These are phyloP conservation scores for Mamestra brassicae DNA, from an alignment of 2,888 invertebrate genomes.

Conservation along the genomic window DNA sequence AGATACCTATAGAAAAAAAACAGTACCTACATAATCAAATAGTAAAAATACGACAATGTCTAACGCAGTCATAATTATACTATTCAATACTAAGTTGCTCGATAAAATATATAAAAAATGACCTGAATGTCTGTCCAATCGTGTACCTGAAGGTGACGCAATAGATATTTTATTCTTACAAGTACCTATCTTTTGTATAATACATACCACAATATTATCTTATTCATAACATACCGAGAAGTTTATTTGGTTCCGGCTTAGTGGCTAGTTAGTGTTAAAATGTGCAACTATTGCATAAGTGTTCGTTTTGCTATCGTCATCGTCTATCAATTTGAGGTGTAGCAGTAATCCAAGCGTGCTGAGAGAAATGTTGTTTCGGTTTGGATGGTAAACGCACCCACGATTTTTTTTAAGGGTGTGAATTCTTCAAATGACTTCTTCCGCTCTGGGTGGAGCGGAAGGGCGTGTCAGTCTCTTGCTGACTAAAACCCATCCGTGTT, in stretches of 20 bases:
- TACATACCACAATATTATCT: conserved; percentile 10
- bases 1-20: no score
- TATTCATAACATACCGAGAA: conserved; percentile 9
- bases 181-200: conserved; percentile 34
- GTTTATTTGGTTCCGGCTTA: conserved; percentile 10
- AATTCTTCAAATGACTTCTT: no score
- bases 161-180: conserved; percentile 24
- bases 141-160: conserved; percentile 45
- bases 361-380: no score
- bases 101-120: conserved; percentile 41
- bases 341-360: background rate
- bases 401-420: no score
- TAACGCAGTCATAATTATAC: background rate
- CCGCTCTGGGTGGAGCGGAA: no score
- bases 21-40: background rate
- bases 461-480: no score
- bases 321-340: background rate
- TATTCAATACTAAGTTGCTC: conserved; percentile 26
- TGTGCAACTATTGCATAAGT: background rate
- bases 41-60: conserved; percentile 5
- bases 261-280: background rate
- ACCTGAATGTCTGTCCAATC: conserved; percentile 42
- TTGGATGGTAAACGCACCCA: no score
- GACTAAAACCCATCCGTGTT: no score
- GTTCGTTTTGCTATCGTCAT: background rate